Evolutionary conservation across 2,888 invertebrate genomes (phyloP).

Genomic region (Anoplius nigerrimus): DNA sequence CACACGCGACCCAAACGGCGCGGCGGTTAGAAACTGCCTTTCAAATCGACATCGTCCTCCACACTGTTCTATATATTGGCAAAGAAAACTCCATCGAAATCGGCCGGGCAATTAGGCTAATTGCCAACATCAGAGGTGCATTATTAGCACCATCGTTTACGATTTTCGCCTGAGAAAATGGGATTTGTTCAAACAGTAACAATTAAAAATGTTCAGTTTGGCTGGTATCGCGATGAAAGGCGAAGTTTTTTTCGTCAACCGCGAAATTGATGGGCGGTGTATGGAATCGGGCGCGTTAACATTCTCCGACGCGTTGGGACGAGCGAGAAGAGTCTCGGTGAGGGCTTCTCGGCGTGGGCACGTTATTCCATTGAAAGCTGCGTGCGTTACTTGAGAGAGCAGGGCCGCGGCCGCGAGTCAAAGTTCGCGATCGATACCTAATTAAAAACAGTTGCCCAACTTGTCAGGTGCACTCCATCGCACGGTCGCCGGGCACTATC

Average conservation of each 20-base stretch:
- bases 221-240: background rate
- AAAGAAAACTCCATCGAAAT: too few species aligned
- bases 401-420: slow-evolving; percentile 37
- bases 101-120: too few species aligned
- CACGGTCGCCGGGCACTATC: background rate
- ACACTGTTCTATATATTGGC: too few species aligned
- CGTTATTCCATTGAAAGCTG: slow-evolving; percentile 14
- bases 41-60: too few species aligned
- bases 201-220: too few species aligned
- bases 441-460: slow-evolving; percentile 50
- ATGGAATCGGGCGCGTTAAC: background rate
- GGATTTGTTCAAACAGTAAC: too few species aligned
- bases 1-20: background rate
- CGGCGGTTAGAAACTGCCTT: background rate
- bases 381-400: slow-evolving; percentile 16
- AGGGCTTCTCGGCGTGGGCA: slow-evolving; percentile 41
- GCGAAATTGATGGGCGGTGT: background rate
- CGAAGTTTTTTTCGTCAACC: background rate
- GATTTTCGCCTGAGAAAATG: too few species aligned
- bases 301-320: slow-evolving; percentile 15
- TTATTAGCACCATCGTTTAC: too few species aligned
- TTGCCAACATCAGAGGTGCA: too few species aligned
- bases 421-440: slow-evolving; percentile 47
- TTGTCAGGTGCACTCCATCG: slow-evolving; percentile 29
- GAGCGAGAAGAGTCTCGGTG: slow-evolving; percentile 10